Base-by-base conservation (phyloP, 2,888 invertebrate species). In the Dryadula phaetusa region DNA sequence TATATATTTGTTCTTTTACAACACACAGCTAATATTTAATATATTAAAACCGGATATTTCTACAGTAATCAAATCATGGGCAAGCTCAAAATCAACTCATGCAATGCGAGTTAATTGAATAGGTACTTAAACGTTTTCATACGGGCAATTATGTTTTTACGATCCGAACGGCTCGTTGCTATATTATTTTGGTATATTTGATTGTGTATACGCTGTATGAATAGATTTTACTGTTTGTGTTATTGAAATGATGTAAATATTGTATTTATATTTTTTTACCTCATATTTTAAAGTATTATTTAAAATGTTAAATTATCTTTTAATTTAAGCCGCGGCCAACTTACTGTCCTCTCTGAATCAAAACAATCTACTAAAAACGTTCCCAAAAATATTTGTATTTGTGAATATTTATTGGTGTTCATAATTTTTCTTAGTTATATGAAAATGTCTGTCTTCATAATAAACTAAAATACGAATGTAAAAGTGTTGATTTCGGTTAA, bases 71-170 rank as follows among this genome's bases (percentile, higher is more conserved):
- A 60, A 70, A 66, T 61, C 64, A 58, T 14, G 60, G 28, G 47
- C 42, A 63, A 44, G 65, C 66, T 70, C 53, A 52, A 64, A 70
- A 68, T 66, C 58, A 64, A 64, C 64, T 70, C 70, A 62, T 66
- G 69, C 70, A 66, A 65, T 62, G 63, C 67, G 71, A 73, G 68
- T 73, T 72, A 72, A 74, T 74, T 70, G 70, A 73, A 70, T 70
- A 70, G 61, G 72, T 56, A 72, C 72, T 70, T 72, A 66, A 72
- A 72, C 74, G 70, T 66, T 71, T 72, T 70, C 68, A 70, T 74
- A 70, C 71, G 74, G 66, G 67, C 68, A 66, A 72, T 74, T 72
- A 72, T 70, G 70, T 71, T 71, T 74, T 72, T 71, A 72, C 68
- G 71, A 71, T 53, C 62, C 14, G 34, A 68, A 71, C 70, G 18